phyloP scores from a whole-genome alignment of 37 sponge, comb jelly and placozoan species.

The Ianthella basta region DNA sequence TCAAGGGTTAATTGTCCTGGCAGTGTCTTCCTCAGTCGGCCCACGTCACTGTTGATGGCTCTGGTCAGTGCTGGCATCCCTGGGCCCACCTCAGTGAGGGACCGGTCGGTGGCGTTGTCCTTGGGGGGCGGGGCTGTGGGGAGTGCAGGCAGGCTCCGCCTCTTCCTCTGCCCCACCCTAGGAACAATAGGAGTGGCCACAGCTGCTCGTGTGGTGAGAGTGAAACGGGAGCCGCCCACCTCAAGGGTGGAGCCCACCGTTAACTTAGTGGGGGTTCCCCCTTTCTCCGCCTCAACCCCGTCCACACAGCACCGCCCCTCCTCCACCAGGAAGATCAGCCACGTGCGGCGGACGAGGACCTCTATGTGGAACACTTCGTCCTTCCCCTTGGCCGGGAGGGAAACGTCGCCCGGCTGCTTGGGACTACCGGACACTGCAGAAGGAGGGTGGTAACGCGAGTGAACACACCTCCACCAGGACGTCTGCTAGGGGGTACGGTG shows the following conservation, averaged over 20 bases:
- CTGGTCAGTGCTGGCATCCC: background rate
- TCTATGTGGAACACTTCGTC: background rate
- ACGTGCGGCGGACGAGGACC: background rate
- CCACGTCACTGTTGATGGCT: background rate
- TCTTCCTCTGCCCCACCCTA: background rate
- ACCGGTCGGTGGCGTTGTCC: background rate
- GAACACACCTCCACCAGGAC: no score
- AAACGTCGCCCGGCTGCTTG: background rate
- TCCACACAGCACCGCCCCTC: background rate
- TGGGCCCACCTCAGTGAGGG: background rate
- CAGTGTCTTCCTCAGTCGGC: background rate
- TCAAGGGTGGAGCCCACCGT: background rate
- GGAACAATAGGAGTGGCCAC: background rate
- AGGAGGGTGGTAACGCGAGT: no score
- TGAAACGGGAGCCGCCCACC: conserved; percentile 1
- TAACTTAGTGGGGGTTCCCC: conserved; percentile 10
- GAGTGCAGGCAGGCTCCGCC: background rate
- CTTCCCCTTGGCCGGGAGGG: background rate
- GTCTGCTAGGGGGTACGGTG: no score
- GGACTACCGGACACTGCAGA: no score
- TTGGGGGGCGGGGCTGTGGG: background rate
- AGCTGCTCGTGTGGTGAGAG: background rate
- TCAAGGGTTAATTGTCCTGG: background rate
- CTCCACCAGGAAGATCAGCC: background rate
- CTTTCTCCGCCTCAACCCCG: background rate